Conservation (phyloP, 2,113 vertebrate species). For the Cynoglossus semilaevis region DNA sequence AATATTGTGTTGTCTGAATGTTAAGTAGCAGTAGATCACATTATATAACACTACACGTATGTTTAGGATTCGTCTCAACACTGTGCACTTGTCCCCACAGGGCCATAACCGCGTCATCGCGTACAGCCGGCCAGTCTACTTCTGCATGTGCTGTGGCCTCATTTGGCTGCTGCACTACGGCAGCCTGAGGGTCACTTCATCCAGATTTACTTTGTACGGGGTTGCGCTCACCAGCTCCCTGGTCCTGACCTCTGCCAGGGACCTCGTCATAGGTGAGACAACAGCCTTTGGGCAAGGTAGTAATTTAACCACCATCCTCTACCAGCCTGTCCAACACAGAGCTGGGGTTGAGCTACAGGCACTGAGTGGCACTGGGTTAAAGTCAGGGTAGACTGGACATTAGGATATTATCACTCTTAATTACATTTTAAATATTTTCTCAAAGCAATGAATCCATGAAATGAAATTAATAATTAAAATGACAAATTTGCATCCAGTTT, state of each 20-base stretch:
- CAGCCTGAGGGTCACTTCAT: slow-evolving; percentile 82
- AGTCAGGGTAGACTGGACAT: too few species aligned
- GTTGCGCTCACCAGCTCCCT: slow-evolving; percentile 90
- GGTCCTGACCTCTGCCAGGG: slow-evolving; percentile 89
- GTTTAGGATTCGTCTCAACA: not conserved
- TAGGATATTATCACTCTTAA: too few species aligned
- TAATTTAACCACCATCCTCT: too few species aligned
- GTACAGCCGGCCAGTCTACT: slow-evolving; percentile 98
- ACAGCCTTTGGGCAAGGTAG: not conserved
- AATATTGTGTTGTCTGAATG: not conserved
- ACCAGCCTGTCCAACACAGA: too few species aligned
- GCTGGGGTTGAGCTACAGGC: too few species aligned
- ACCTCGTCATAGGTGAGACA: slow-evolving; percentile 90
- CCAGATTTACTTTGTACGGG: slow-evolving; percentile 89
- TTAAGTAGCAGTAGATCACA: not conserved
- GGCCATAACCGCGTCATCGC: slow-evolving; percentile 98
- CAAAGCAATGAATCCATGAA: too few species aligned
- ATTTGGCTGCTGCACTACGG: slow-evolving; percentile 95
- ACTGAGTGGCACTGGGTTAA: too few species aligned
- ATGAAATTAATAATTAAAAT: too few species aligned
- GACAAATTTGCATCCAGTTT: too few species aligned
- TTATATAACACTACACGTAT: too few species aligned
- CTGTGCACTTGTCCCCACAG: slow-evolving; percentile 62
- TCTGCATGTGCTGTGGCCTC: slow-evolving; percentile 97
- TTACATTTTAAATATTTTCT: too few species aligned